Conservation (phyloP, 2,888 invertebrate genomes). For the Eupeodes latifasciatus region DNA sequence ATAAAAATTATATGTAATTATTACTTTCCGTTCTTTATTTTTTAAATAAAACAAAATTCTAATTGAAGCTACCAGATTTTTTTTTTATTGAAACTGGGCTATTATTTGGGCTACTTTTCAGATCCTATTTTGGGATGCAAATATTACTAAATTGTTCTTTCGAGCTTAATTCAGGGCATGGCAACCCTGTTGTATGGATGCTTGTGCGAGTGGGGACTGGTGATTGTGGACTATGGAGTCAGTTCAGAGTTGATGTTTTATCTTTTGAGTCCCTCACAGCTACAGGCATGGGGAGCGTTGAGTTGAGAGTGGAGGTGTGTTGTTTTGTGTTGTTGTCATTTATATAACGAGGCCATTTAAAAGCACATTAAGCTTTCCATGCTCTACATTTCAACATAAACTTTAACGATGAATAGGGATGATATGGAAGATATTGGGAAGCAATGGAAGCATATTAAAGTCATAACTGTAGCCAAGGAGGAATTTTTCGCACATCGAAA, state of each 20-base stretch:
- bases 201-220: constrained; percentile 3
- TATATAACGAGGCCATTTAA: constrained; percentile 58
- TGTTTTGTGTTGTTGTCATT: constrained; percentile 33
- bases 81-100: no score
- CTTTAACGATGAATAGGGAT: constrained; percentile 20
- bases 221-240: constrained; percentile 37
- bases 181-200: not conserved
- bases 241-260: constrained; percentile 55
- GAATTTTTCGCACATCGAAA: not conserved
- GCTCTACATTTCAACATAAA: constrained; percentile 52
- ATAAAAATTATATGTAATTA: no score
- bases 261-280: constrained; percentile 26
- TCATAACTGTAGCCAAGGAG: not conserved
- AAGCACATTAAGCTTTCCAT: constrained; percentile 56
- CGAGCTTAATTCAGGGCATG: no score
- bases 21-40: no score
- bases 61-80: no score
- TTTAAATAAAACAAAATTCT: no score
- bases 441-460: constrained; percentile 22
- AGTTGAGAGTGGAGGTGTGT: not conserved
- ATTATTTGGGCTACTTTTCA: no score
- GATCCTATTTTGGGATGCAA: no score
- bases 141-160: no score
- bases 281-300: not conserved
- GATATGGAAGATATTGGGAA: constrained; percentile 37